Conservation (phyloP, 2,888 invertebrate species). For the Platynereis dumerilii region DNA sequence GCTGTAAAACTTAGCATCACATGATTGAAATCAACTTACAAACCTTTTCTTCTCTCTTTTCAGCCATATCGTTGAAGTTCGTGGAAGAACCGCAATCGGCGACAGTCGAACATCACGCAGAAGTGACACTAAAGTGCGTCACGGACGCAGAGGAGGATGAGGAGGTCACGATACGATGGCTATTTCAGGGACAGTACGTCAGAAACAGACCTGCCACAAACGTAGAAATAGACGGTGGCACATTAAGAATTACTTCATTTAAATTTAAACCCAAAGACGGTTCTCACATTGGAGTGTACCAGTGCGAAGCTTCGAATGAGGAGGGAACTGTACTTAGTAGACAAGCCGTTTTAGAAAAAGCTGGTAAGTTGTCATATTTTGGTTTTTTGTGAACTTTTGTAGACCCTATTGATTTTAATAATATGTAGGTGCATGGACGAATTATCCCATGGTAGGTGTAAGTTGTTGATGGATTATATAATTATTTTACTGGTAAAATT, state of each 20-base stretch:
- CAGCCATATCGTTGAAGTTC: not conserved
- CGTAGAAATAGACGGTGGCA: not conserved
- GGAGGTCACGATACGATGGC: not conserved
- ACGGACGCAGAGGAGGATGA: not conserved
- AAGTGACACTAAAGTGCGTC: not conserved
- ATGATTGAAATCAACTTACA: no score
- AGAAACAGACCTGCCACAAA: not conserved
- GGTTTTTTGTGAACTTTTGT: no score
- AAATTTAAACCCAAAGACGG: slow-evolving; percentile 6
- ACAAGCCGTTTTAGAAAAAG: slow-evolving; percentile 1
- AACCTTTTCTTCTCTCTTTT: not conserved
- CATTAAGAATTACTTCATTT: not conserved
- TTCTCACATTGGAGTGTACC: slow-evolving; percentile 1
- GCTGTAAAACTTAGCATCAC: no score
- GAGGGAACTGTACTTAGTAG: not conserved
- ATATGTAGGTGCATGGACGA: no score
- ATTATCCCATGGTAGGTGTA: no score
- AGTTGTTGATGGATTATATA: no score
- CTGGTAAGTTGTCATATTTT: not conserved
- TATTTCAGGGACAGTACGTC: not conserved
- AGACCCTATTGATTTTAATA: no score
- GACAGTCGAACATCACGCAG: not conserved
- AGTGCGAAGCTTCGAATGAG: not conserved
- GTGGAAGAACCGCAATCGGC: not conserved
- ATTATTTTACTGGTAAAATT: no score